Conservation (phyloP, 2,113 vertebrate species). For the Callopanchax toddi region DNA sequence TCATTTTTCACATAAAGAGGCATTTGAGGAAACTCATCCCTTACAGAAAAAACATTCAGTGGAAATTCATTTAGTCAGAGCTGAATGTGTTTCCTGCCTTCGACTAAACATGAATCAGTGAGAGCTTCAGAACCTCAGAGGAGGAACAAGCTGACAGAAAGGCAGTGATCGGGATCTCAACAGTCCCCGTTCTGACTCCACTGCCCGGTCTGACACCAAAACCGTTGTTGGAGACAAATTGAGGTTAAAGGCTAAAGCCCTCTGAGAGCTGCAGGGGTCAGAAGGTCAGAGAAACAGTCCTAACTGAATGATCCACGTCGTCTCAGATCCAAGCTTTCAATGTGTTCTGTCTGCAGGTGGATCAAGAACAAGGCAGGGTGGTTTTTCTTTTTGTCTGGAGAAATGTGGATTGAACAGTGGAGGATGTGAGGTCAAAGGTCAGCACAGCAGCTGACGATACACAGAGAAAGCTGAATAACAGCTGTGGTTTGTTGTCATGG, state of each 20-base stretch:
- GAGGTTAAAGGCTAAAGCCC: slow-evolving; percentile 5
- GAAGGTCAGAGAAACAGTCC: background rate
- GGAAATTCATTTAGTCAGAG: no score
- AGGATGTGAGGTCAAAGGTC: background rate
- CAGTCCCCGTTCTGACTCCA: background rate
- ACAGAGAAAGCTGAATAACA: background rate
- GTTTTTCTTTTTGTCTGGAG: background rate
- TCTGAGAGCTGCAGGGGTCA: background rate
- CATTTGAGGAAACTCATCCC: no score
- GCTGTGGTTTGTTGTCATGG: background rate
- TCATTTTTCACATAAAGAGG: no score
- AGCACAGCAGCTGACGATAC: background rate
- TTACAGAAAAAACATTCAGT: no score
- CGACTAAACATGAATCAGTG: background rate
- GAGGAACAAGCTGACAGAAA: background rate
- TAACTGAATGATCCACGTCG: background rate
- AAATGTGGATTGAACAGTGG: background rate
- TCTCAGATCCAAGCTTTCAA: background rate
- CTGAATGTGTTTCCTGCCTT: no score
- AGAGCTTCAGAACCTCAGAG: background rate
- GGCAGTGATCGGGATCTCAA: background rate
- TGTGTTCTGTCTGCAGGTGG: background rate
- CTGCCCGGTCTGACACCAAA: background rate
- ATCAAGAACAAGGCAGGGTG: background rate
- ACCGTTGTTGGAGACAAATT: background rate